phyloP scores from a whole-genome alignment of 2,888 invertebrate genomes.

The Drosophila infuscata region DNA sequence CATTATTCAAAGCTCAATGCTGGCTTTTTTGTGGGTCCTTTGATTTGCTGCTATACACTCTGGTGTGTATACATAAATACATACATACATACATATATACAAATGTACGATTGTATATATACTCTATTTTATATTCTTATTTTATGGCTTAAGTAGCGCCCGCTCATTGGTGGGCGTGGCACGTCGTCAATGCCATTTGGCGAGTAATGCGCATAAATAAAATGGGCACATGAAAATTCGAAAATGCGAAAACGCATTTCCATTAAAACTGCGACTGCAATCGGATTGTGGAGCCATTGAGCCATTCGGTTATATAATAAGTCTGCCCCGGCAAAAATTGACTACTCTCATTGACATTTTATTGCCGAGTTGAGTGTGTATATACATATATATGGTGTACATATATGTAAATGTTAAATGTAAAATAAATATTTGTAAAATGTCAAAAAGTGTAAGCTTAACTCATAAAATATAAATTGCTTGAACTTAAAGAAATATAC shows the following conservation, averaged over 20 bases:
- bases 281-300: conserved; percentile 23
- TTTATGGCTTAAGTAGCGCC: conserved; percentile 44
- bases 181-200: conserved; percentile 7
- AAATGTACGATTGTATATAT: background rate
- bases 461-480: too few relatives aligned
- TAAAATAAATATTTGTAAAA: too few relatives aligned
- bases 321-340: background rate
- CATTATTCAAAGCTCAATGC: conserved; percentile 35
- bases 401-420: too few relatives aligned
- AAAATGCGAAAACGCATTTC: conserved; percentile 29
- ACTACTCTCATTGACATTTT: conserved; percentile 17
- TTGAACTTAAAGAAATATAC: background rate
- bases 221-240: conserved; percentile 35
- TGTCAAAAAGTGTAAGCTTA: too few relatives aligned
- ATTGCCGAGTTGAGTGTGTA: background rate
- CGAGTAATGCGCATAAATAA: conserved; percentile 40
- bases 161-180: conserved; percentile 35
- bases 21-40: conserved; percentile 27
- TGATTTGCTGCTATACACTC: conserved; percentile 32
- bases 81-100: conserved; percentile 1
- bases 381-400: background rate
- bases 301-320: conserved; percentile 14
- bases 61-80: conserved; percentile 6
- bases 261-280: conserved; percentile 36
- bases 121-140: conserved; percentile 7